Conservation (phyloP, 2,888 invertebrate species). For the Chalcosyrphus nemorum region DNA sequence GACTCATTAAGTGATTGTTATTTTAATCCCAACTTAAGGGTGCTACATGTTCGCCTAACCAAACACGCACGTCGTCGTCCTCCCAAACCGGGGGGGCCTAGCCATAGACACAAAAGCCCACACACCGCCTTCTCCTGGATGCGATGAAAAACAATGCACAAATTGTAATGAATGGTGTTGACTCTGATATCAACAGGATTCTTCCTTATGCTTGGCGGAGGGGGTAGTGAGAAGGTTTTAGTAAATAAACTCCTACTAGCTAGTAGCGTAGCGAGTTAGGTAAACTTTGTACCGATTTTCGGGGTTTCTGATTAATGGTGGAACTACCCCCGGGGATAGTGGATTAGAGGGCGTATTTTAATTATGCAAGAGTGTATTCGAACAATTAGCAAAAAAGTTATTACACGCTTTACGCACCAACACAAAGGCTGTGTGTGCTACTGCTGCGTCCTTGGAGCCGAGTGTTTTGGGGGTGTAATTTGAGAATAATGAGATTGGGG, state of each 20-base stretch:
- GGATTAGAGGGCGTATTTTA: constrained; percentile 31
- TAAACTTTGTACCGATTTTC: constrained; percentile 22
- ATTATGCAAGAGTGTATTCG: constrained; percentile 34
- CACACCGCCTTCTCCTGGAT: not conserved
- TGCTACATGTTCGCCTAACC: constrained; percentile 51
- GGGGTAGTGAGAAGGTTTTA: no score
- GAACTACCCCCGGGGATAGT: not conserved
- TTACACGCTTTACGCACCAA: not conserved
- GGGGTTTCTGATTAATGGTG: constrained; percentile 31
- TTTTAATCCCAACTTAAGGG: constrained; percentile 61
- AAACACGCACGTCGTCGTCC: constrained; percentile 13
- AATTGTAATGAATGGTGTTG: constrained; percentile 54
- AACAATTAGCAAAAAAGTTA: constrained; percentile 30
- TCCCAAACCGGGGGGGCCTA: not conserved
- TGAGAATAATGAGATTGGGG: not conserved
- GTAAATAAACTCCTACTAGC: not conserved
- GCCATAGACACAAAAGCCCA: not conserved
- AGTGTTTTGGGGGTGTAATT: not conserved
- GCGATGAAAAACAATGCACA: constrained; percentile 36
- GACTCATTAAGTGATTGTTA: constrained; percentile 70
- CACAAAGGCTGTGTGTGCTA: not conserved
- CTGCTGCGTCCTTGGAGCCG: not conserved
- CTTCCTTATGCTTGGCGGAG: not conserved
- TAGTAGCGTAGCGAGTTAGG: not conserved
- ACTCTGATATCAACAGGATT: constrained; percentile 49